Base-by-base conservation (phyloP, 2,113 vertebrate species). In the Synodontis membranacea region DNA sequence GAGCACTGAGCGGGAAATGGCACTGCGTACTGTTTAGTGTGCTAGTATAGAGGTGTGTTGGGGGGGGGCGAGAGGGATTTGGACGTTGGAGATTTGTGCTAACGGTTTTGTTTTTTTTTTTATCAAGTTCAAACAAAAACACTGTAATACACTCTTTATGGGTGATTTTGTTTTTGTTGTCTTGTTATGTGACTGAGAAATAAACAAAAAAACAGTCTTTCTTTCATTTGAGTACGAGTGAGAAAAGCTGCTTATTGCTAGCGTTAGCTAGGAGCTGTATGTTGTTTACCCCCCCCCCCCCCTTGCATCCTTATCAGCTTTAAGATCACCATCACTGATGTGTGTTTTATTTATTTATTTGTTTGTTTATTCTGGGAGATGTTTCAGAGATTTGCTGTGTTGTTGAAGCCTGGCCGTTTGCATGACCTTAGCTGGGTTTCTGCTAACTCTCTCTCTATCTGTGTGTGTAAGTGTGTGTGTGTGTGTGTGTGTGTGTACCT, bases 371-470 rank as follows among this genome's bases (percentile, higher is more conserved):
- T n/a, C n/a, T 66, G 31, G 62, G 4, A 14, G 2, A 4, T 39
- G 52, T 11, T 80, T 42, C 28, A 21, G 31, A 60, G 42, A 23
- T 48, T 28, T 52, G 44, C 2, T 80, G 19, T 42, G 5, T 39
- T 80, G 34, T 58, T 42, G 5, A 39, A 80, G 1, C 23, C 19
- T 37, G 23, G 48, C 12, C 19, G 12, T 50, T n/a, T 42, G 44
- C 64, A 58, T 84, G 83, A 84, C 83, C 83, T 84, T 84, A 84
- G 83, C 83, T 84, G 50, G 68, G 48, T 56, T 84, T 56, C 82
- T 6, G 9, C 44, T 48, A 52, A 37, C 15, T 54, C 82, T 39
- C 23, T n/a, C n/a, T n/a, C n/a, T n/a, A n/a, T n/a, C n/a, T n/a
- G n/a, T n/a, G n/a, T n/a, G n/a, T n/a, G n/a, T n/a, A n/a, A n/a